These are phyloP conservation scores for Tragulus kanchil DNA, from an alignment of 2,113 vertebrate species.

Conservation along the genomic window DNA sequence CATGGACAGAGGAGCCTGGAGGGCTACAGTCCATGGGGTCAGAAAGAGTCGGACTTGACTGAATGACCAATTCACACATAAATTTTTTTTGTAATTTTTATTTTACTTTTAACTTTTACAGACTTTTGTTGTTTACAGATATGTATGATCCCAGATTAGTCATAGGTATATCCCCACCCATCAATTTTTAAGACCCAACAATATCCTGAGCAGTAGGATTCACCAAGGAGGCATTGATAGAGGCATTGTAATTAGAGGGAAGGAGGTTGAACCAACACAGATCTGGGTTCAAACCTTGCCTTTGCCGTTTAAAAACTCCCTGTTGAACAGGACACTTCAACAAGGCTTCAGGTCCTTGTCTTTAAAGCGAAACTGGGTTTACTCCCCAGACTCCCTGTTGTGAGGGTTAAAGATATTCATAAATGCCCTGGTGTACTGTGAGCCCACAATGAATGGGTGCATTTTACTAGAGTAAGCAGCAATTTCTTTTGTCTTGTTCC, in stretches of 20 bases:
- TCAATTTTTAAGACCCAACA: neutral
- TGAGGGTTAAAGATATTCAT: neutral
- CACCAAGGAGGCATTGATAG: neutral
- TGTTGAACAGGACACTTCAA: neutral
- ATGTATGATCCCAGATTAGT: too few relatives aligned
- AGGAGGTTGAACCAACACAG: neutral
- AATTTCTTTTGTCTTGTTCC: neutral
- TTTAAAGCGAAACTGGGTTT: neutral
- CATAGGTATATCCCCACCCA: too few relatives aligned
- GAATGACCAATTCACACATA: neutral
- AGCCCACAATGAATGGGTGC: neutral
- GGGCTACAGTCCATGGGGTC: neutral
- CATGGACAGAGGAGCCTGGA: neutral
- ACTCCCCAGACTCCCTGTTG: neutral
- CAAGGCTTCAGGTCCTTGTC: neutral
- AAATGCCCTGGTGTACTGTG: neutral
- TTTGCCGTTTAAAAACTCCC: neutral
- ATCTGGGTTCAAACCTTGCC: neutral
- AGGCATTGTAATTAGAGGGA: fast-evolving
- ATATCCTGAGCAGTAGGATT: neutral
- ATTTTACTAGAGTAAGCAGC: neutral
- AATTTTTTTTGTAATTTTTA: too few relatives aligned
- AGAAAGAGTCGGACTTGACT: neutral
- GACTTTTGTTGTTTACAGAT: too few relatives aligned
- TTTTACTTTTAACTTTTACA: too few relatives aligned